Evolutionary conservation across 2,888 invertebrate species (phyloP).

Genomic region (Oscheius myriophilus): DNA sequence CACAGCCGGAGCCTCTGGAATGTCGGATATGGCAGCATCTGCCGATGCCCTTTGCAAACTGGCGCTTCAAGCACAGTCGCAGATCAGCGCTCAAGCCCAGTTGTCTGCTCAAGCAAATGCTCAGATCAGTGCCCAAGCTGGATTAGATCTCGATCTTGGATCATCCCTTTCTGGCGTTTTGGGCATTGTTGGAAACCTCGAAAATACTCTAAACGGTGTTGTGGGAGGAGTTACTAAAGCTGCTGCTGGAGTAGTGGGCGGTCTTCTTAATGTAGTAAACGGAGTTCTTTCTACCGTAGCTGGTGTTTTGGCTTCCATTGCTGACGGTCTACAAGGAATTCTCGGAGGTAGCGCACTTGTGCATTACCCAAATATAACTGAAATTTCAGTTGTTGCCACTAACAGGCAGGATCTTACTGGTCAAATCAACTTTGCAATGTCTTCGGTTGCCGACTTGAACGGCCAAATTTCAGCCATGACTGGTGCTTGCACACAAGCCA

Average conservation of each 20-base stretch:
- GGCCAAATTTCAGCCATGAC: slow-evolving; percentile 14
- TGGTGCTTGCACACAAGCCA: slow-evolving; percentile 7
- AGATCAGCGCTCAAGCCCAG: slow-evolving; percentile 7
- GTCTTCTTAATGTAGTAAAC: slow-evolving; percentile 2
- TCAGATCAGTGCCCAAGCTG: background rate
- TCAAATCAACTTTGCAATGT: slow-evolving; percentile 11
- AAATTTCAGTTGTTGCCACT: background rate
- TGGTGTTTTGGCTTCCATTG: background rate
- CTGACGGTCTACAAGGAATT: slow-evolving; percentile 5
- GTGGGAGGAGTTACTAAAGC: slow-evolving; percentile 2
- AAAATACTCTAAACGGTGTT: slow-evolving; percentile 5
- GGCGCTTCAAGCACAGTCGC: slow-evolving; percentile 3
- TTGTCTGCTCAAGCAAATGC: slow-evolving; percentile 9
- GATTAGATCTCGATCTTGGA: background rate
- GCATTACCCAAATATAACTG: no score
- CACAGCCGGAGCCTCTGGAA: slow-evolving; percentile 7
- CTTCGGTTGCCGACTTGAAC: slow-evolving; percentile 9
- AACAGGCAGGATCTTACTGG: slow-evolving; percentile 5
- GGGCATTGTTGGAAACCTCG: slow-evolving; percentile 14
- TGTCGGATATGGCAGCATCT: slow-evolving; percentile 3
- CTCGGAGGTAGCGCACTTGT: background rate
- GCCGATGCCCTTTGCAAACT: slow-evolving; percentile 5
- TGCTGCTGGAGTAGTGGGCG: slow-evolving; percentile 2
- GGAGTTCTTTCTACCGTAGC: slow-evolving; percentile 3
- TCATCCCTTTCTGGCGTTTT: slow-evolving; percentile 14